These are phyloP conservation scores for Drosophila kanekoi DNA, from an alignment of 2,888 invertebrate species.

Conservation along the genomic window DNA sequence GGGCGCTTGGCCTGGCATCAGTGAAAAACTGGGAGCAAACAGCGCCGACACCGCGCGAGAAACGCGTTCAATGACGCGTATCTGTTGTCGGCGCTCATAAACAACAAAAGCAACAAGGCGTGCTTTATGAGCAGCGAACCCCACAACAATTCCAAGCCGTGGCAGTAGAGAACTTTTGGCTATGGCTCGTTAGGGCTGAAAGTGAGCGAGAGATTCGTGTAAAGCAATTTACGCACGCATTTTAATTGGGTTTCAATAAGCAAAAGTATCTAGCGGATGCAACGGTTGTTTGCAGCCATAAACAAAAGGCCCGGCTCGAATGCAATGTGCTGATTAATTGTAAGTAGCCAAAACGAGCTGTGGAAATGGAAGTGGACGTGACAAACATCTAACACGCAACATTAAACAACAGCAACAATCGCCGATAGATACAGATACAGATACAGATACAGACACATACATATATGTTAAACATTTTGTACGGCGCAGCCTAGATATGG, in stretches of 20 bases:
- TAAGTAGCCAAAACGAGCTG: constrained; percentile 40
- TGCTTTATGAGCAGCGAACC: constrained; percentile 62
- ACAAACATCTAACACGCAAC: constrained; percentile 65
- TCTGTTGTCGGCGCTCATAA: constrained; percentile 63
- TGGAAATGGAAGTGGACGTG: constrained; percentile 53
- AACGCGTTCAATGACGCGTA: constrained; percentile 73
- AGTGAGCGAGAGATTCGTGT: constrained; percentile 67
- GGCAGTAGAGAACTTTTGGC: constrained; percentile 55
- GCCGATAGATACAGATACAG: constrained; percentile 30
- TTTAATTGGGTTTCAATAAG: constrained; percentile 71
- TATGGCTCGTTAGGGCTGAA: constrained; percentile 68
- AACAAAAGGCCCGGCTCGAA: constrained; percentile 25
- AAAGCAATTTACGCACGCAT: constrained; percentile 73
- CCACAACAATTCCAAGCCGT: constrained; percentile 2
- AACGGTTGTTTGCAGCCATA: constrained; percentile 47
- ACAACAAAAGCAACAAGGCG: constrained; percentile 75
- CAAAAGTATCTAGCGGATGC: constrained; percentile 52
- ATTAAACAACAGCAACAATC: constrained; percentile 55
- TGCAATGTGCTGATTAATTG: constrained; percentile 52
- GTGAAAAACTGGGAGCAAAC: constrained; percentile 37
- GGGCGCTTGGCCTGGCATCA: constrained; percentile 1
- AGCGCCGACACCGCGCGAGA: constrained; percentile 57
- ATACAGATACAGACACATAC: constrained; percentile 27
- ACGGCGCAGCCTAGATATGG: constrained; percentile 49
- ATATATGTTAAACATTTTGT: constrained; percentile 23